Conservation (phyloP, 2,113 vertebrate genomes). For the Anarrhichthys ocellatus region DNA sequence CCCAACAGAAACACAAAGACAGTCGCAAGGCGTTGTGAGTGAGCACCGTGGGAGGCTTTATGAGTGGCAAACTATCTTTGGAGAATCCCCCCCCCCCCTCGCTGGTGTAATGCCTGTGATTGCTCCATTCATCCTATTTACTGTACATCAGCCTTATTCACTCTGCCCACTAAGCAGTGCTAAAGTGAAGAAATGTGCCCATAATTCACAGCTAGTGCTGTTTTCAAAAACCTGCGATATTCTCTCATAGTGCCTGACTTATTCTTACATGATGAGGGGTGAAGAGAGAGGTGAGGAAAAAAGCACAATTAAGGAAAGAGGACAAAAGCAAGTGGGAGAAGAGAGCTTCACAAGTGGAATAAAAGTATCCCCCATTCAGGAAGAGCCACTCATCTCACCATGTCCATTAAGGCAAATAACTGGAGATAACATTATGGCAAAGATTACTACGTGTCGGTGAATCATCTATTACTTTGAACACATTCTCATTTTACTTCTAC, state of each 20-base stretch:
- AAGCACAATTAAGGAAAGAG: not conserved
- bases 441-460: not conserved
- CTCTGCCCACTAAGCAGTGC: constrained; percentile 48
- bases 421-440: not conserved
- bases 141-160: constrained; percentile 55
- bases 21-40: not conserved
- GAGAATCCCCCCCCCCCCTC: not conserved
- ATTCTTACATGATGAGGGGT: not conserved
- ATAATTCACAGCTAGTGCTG: constrained; percentile 46
- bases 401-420: not conserved
- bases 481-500: not conserved
- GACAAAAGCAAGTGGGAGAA: too few species aligned
- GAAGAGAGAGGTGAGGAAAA: not conserved
- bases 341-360: not conserved
- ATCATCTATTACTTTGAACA: not conserved
- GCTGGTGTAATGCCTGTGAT: constrained; percentile 28
- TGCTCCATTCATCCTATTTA: constrained; percentile 67
- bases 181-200: constrained; percentile 45
- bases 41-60: constrained; percentile 41
- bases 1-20: constrained; percentile 2
- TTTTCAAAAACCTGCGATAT: constrained; percentile 22
- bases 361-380: not conserved
- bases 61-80: constrained; percentile 38
- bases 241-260: not conserved
- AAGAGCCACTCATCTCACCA: not conserved